A percentile compares a stretch with the other conserved stretches of the same genome.
Conservation (phyloP, 2,113 vertebrate genomes). For the Lontra canadensis region DNA sequence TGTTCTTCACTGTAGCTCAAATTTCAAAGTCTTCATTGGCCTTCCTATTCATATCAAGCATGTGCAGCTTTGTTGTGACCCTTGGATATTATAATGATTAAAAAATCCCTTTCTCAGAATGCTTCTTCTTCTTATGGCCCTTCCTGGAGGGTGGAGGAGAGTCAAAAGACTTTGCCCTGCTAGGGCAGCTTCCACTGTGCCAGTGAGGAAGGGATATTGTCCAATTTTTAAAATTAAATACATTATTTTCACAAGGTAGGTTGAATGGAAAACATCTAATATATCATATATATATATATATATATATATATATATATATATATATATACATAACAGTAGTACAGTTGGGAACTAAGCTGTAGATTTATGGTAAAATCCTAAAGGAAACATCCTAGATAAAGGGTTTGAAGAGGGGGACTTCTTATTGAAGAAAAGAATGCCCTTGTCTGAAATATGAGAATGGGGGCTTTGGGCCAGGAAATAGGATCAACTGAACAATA, state of each 20-base stretch:
- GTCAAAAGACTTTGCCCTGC: not conserved
- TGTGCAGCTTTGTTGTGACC: not conserved
- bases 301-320: no score
- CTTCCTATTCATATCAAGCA: not conserved
- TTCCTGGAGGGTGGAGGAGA: not conserved
- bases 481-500: not conserved
- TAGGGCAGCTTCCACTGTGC: not conserved
- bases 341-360: not conserved
- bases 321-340: not conserved
- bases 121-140: not conserved
- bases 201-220: not conserved
- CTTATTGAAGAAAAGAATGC: not conserved
- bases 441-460: not conserved
- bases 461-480: not conserved
- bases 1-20: not conserved
- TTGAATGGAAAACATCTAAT: not conserved
- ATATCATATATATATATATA: no score
- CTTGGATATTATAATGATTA: not conserved
- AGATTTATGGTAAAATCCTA: not conserved
- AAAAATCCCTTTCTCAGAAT: not conserved
- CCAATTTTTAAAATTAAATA: not conserved
- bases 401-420: not conserved
- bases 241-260: not conserved
- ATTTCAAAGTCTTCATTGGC: not conserved
- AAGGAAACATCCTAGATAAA: not conserved